phyloP scores from a whole-genome alignment of 1,140 invertebrate genomes.

The Littorina saxatilis region DNA sequence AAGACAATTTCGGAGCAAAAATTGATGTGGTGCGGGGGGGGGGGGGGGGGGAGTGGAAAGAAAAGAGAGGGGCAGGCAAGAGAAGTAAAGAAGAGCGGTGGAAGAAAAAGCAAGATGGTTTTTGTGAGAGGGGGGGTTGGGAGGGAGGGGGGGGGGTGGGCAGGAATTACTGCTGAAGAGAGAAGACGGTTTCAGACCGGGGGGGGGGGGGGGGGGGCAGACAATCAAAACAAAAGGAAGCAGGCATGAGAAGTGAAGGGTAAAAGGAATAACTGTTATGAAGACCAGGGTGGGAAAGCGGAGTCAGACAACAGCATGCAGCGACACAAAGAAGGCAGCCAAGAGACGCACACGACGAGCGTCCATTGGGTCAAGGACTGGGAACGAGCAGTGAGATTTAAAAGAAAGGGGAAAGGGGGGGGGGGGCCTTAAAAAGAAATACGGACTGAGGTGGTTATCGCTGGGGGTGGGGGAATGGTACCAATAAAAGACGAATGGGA shows the following conservation, averaged over 20 bases:
- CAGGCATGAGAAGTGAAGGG: no score
- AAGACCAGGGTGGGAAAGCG: neutral
- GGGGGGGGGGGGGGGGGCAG: no score
- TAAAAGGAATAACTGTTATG: no score
- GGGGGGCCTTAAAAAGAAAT: neutral
- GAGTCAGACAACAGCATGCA: neutral
- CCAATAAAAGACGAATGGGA: neutral
- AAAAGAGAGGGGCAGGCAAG: neutral
- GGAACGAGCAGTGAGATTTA: neutral
- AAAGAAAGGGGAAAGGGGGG: slow-evolving; percentile 1
- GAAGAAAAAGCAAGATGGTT: neutral
- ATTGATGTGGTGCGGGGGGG: neutral
- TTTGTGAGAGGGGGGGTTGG: neutral
- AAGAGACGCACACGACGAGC: neutral
- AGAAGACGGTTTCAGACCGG: no score
- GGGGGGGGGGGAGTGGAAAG: neutral
- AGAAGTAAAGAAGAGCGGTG: neutral
- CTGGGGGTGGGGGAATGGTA: neutral
- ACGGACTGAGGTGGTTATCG: neutral
- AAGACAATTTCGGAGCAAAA: neutral
- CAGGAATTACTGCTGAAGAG: no score
- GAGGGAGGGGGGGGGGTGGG: slow-evolving; percentile 19
- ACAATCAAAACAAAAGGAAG: no score
- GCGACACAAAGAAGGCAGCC: neutral
- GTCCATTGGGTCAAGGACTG: slow-evolving; percentile 10